A percentile compares a stretch with the other conserved stretches of the same genome.
phyloP scores from a whole-genome alignment of 2,888 invertebrate genomes.

The Agonopterix arenella region DNA sequence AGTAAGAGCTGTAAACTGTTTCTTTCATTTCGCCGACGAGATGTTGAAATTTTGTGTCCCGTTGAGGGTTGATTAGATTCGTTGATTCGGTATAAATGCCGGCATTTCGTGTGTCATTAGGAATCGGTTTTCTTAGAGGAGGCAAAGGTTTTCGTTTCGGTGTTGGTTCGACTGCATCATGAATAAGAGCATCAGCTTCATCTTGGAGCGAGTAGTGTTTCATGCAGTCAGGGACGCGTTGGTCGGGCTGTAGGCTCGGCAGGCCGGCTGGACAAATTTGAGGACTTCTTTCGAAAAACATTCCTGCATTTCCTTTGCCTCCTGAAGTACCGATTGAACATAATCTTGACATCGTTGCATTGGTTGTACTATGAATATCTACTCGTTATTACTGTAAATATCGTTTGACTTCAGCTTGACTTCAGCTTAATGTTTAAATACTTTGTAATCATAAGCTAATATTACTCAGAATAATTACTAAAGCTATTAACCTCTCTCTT shows the following conservation, averaged over 20 bases:
- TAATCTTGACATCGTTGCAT: constrained; percentile 42
- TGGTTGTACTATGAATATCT: too few relatives aligned
- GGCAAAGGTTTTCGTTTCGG: constrained; percentile 36
- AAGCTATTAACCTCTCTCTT: too few relatives aligned
- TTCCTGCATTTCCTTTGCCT: constrained; percentile 59
- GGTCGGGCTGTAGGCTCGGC: constrained; percentile 44
- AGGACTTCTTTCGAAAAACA: constrained; percentile 50
- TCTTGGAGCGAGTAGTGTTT: constrained; percentile 56
- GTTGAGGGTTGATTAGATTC: constrained; percentile 40
- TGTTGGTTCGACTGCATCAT: constrained; percentile 49
- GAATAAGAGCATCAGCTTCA: constrained; percentile 49
- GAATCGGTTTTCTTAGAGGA: constrained; percentile 41
- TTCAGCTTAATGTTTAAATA: too few relatives aligned
- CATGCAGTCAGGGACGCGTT: constrained; percentile 33
- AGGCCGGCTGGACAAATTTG: constrained; percentile 57
- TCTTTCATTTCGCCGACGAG: constrained; percentile 52
- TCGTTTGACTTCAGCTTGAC: too few relatives aligned
- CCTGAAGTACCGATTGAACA: constrained; percentile 47
- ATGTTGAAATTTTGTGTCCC: constrained; percentile 49
- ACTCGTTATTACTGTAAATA: too few relatives aligned
- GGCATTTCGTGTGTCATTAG: constrained; percentile 40
- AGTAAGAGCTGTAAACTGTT: constrained; percentile 52
- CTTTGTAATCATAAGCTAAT: too few relatives aligned
- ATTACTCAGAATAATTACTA: too few relatives aligned
- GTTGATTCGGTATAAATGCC: constrained; percentile 36